Conservation (phyloP, 2,797 vertebrate species). For the Acipenser oxyrinchus region DNA sequence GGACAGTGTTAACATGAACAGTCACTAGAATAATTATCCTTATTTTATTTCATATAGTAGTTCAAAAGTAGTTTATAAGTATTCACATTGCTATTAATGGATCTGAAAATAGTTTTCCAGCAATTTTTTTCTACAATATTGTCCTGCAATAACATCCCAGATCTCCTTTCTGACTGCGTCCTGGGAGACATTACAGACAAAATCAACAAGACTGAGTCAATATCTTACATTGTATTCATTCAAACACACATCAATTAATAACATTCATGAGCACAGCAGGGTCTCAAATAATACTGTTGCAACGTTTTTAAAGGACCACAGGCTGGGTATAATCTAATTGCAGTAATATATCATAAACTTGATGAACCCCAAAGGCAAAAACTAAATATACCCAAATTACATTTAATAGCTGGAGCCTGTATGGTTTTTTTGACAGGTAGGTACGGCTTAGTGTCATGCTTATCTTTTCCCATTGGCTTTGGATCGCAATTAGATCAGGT, state of each 20-base stretch:
- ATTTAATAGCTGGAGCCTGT: conserved; percentile 47
- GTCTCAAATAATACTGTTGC: conserved; percentile 30
- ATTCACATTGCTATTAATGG: too few species aligned
- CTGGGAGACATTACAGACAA: conserved; percentile 16
- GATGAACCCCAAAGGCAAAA: conserved; percentile 38
- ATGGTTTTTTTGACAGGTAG: conserved; percentile 29
- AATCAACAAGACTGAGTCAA: not conserved
- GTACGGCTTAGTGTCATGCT: conserved; percentile 39
- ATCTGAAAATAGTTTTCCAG: too few species aligned
- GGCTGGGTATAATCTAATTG: conserved; percentile 41
- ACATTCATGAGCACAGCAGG: conserved; percentile 20
- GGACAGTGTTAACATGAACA: too few species aligned
- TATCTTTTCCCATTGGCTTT: conserved; percentile 24
- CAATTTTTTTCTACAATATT: too few species aligned
- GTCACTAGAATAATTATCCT: too few species aligned
- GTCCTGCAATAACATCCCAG: conserved; percentile 16
- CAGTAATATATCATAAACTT: conserved; percentile 47
- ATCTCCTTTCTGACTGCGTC: conserved; percentile 16
- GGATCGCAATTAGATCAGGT: too few species aligned
- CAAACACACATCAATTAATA: conserved; percentile 12
- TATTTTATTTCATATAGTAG: too few species aligned
- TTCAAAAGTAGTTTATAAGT: too few species aligned
- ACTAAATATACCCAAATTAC: conserved; percentile 30
- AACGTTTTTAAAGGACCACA: conserved; percentile 25
- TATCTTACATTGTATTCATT: not conserved